A percentile compares a stretch with the other conserved stretches of the same genome.
Conservation (phyloP, 2,888 invertebrate genomes). For the Sinotaia quadrata region DNA sequence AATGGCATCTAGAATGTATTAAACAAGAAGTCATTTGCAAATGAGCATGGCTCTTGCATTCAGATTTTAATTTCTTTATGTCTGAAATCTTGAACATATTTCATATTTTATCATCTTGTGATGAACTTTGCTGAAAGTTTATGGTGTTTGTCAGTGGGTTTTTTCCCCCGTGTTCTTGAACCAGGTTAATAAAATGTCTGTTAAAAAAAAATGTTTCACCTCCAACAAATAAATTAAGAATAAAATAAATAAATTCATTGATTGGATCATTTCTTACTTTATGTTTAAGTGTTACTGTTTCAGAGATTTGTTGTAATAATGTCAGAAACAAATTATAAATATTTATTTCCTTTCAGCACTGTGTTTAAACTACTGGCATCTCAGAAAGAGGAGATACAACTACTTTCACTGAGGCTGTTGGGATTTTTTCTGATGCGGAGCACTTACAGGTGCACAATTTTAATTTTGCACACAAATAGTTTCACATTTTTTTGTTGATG, state of each 20-base stretch:
- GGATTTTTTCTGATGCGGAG: conserved; percentile 98
- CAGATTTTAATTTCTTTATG: no score
- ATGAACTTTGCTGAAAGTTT: no score
- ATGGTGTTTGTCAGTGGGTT: no score
- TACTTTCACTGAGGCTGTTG: conserved; percentile 95
- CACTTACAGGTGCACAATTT: conserved; percentile 99
- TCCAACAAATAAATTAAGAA: background rate
- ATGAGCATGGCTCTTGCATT: no score
- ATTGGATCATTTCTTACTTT: background rate
- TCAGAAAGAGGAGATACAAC: conserved; percentile 93
- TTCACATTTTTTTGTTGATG: no score
- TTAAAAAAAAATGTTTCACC: background rate
- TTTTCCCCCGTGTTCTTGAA: no score
- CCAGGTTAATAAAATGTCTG: no score
- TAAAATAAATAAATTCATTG: background rate
- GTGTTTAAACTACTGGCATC: conserved; percentile 97
- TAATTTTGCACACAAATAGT: no score
- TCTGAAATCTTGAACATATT: no score
- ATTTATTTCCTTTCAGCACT: conserved; percentile 78
- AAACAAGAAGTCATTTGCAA: no score
- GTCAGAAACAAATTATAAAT: background rate
- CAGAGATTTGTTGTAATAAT: background rate
- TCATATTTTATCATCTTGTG: no score
- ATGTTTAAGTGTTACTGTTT: background rate
- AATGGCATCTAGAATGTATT: no score